Conservation (phyloP, 2,113 vertebrate species). For the Rhodinocichla rosea region DNA sequence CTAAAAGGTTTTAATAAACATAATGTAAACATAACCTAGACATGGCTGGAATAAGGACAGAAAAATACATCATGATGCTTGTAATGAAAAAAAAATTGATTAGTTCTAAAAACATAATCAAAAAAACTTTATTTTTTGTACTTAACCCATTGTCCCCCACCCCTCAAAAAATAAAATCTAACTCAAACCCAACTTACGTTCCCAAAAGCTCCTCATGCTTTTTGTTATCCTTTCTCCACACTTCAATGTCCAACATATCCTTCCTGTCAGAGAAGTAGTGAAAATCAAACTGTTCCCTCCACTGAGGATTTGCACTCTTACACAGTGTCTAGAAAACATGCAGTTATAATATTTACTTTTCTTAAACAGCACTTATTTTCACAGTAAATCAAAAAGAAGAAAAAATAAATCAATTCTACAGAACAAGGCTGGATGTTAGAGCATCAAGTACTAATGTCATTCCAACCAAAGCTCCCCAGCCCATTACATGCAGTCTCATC, state of each 20-base stretch:
- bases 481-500: not conserved
- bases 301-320: slow-evolving; percentile 94
- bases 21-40: not conserved
- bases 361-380: slow-evolving; percentile 54
- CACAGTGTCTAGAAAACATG: slow-evolving; percentile 89
- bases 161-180: not conserved
- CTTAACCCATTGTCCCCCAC: not conserved
- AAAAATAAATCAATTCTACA: slow-evolving; percentile 24
- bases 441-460: not conserved
- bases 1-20: not conserved
- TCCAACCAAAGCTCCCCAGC: not conserved
- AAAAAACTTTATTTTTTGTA: not conserved
- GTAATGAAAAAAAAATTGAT: not conserved
- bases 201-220: slow-evolving; percentile 90
- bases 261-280: slow-evolving; percentile 94
- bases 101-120: not conserved
- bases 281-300: slow-evolving; percentile 98
- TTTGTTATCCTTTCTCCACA: slow-evolving; percentile 88
- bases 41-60: not conserved
- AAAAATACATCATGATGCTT: not conserved
- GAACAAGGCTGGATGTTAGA: not conserved
- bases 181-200: slow-evolving; percentile 79
- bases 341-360: slow-evolving; percentile 76
- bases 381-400: slow-evolving; percentile 44
- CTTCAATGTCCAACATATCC: slow-evolving; percentile 90